Conservation (phyloP, 2,797 vertebrate genomes). For the Toxotes lorentzi region DNA sequence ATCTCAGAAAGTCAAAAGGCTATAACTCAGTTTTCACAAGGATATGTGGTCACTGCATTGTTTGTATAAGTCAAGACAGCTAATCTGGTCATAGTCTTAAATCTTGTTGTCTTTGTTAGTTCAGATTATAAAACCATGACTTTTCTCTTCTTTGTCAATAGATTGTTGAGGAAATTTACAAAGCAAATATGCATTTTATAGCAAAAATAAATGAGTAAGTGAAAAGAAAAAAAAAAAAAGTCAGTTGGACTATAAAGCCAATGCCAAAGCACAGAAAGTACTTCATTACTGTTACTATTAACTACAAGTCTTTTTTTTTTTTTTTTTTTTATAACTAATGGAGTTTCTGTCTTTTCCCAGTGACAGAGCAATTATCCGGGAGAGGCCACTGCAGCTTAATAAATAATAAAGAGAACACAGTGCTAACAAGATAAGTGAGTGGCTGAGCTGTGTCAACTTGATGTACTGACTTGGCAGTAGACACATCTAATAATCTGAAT, state of each 20-base stretch:
- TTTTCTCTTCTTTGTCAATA: too few species aligned
- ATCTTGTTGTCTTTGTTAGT: neutral
- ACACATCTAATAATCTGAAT: neutral
- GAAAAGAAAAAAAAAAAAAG: neutral
- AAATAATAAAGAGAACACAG: neutral
- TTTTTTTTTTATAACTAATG: neutral
- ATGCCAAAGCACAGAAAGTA: neutral
- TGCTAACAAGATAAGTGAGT: constrained; percentile 10
- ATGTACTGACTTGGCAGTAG: constrained; percentile 14
- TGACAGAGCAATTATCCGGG: neutral
- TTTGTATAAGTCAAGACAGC: too few species aligned
- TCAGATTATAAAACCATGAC: neutral
- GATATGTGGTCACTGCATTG: too few species aligned
- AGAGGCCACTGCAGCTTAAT: constrained; percentile 9
- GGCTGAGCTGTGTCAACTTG: neutral
- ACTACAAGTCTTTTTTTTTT: neutral
- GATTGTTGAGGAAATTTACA: too few species aligned
- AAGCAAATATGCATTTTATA: neutral
- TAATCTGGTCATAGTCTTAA: too few species aligned
- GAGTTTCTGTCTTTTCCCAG: neutral
- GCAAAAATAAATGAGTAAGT: neutral
- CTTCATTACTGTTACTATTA: neutral
- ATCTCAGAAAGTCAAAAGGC: too few species aligned
- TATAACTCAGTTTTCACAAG: too few species aligned
- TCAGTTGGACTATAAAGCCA: neutral